Percentiles rank a stretch among this genome's conserved stretches.
Evolutionary conservation across 2,797 vertebrate species (phyloP).

Genomic region (Anguilla anguilla): DNA sequence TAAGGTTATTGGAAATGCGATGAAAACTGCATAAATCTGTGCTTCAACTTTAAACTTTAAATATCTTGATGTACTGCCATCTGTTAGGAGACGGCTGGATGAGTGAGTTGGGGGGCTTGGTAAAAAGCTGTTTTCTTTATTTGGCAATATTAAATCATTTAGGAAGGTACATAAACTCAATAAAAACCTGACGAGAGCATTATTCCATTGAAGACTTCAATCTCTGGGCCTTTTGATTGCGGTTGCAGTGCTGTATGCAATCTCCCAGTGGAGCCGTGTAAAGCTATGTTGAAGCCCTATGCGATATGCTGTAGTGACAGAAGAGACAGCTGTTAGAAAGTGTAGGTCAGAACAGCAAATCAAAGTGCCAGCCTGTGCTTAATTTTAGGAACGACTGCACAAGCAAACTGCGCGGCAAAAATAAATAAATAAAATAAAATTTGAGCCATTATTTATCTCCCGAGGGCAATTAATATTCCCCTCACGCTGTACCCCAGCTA

Average conservation of each 20-base stretch:
- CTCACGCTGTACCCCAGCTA: background rate
- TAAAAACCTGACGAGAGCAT: constrained; percentile 24
- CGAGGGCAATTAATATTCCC: background rate
- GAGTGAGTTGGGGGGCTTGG: background rate
- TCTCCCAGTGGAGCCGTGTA: background rate
- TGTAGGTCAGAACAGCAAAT: constrained; percentile 2
- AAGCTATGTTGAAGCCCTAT: background rate
- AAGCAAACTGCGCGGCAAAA: background rate
- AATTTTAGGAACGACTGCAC: background rate
- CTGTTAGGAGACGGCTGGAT: background rate
- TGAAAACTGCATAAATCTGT: background rate
- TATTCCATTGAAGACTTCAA: constrained; percentile 5
- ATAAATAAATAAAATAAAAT: background rate
- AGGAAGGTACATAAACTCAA: constrained; percentile 19
- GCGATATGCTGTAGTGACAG: background rate
- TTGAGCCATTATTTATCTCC: constrained; percentile 6
- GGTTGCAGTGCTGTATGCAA: background rate
- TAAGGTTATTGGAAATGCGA: background rate
- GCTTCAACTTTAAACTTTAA: background rate
- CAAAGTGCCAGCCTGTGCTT: constrained; percentile 7
- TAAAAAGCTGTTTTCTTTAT: constrained; percentile 3
- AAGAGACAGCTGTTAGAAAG: constrained; percentile 16
- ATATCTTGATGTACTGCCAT: background rate
- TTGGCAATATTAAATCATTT: constrained; percentile 1
- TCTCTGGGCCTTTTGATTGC: background rate